A percentile compares a stretch with the other conserved stretches of the same genome.
Evolutionary conservation across 2,113 vertebrate species (phyloP).

Genomic region (Gallinago jamesoni): DNA sequence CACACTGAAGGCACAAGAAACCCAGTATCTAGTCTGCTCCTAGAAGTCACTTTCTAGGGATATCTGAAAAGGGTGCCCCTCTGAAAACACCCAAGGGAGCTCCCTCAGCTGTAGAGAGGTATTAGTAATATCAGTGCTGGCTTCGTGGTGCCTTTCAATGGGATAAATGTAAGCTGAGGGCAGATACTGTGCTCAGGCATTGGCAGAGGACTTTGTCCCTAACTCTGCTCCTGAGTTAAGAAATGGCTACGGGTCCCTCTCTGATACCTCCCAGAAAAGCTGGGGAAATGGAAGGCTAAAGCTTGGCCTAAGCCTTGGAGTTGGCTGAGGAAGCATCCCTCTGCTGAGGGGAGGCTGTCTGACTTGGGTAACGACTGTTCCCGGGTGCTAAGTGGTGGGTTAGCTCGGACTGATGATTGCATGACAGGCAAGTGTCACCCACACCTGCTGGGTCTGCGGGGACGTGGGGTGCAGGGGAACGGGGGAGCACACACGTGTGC

Average conservation of each 20-base stretch:
- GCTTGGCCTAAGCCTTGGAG: neutral
- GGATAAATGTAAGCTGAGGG: neutral
- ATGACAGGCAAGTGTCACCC: fast-evolving
- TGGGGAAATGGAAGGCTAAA: neutral
- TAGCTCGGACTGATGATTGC: neutral
- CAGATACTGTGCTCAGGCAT: neutral
- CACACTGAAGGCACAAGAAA: neutral
- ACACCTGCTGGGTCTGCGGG: fast-evolving
- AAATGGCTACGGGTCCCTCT: neutral
- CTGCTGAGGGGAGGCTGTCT: neutral
- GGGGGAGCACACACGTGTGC: neutral
- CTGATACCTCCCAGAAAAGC: neutral
- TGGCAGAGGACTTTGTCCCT: neutral
- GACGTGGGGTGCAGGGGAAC: neutral
- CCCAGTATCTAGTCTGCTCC: neutral
- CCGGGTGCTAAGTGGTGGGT: neutral
- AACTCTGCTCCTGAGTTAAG: neutral
- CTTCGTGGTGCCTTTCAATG: neutral
- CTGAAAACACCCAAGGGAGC: neutral
- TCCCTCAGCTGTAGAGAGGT: neutral
- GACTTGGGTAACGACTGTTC: fast-evolving
- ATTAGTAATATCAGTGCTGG: neutral
- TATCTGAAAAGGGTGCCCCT: neutral
- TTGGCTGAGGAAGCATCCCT: neutral
- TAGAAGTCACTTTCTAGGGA: neutral